Conservation (phyloP, 1,140 invertebrate genomes). For the Calosoma granatense region DNA sequence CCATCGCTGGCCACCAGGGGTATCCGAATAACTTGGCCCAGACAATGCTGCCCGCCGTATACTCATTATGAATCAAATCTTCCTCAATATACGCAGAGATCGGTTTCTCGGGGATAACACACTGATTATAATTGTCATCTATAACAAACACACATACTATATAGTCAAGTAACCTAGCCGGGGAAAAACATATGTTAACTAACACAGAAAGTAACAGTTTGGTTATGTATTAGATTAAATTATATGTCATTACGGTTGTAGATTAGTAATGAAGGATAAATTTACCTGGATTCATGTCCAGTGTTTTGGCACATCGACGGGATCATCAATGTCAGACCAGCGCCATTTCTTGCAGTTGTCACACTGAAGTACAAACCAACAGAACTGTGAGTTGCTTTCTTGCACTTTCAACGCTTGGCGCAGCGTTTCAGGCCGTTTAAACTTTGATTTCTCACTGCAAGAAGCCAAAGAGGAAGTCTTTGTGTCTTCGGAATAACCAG, state of each 20-base stretch:
- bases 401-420: too few species aligned
- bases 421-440: conserved; percentile 37
- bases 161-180: too few species aligned
- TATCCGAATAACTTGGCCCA: conserved; percentile 49
- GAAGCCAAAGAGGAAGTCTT: conserved; percentile 24
- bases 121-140: conserved; percentile 40
- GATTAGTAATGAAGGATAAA: too few species aligned
- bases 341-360: conserved; percentile 48
- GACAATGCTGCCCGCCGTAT: conserved; percentile 52
- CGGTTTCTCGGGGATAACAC: conserved; percentile 36
- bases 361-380: conserved; percentile 53
- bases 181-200: too few species aligned
- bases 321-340: conserved; percentile 43
- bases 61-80: conserved; percentile 44
- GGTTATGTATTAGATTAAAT: too few species aligned
- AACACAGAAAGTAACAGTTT: too few species aligned
- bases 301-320: conserved; percentile 42
- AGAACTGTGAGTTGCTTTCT: too few species aligned
- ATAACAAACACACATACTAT: too few species aligned
- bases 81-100: conserved; percentile 35
- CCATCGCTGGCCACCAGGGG: conserved; percentile 66
- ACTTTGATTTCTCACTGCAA: conserved; percentile 29
- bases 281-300: conserved; percentile 53
- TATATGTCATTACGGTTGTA: too few species aligned
- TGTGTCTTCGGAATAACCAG: not conserved